These are phyloP conservation scores for Sarcophaga subvicina DNA, from an alignment of 2,888 invertebrate genomes.

Conservation along the genomic window DNA sequence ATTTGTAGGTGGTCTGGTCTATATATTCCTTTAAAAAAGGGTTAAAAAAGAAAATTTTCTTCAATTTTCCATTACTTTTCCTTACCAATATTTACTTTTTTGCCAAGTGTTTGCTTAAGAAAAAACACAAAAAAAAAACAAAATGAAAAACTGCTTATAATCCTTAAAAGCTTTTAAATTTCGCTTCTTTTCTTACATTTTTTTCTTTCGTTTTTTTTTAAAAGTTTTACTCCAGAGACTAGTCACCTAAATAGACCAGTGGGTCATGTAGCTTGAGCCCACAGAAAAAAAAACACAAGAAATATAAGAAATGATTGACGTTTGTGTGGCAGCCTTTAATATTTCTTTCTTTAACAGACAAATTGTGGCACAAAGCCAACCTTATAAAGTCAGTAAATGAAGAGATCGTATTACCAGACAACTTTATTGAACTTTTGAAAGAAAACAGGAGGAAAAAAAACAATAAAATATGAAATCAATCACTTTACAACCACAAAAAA, in stretches of 20 bases:
- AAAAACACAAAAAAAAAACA: no score
- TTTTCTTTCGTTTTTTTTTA: neutral
- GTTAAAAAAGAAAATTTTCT: neutral
- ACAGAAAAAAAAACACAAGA: slow-evolving; percentile 11
- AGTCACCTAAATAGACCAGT: slow-evolving; percentile 68
- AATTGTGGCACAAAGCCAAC: neutral
- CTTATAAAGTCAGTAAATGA: slow-evolving; percentile 15
- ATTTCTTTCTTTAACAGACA: neutral
- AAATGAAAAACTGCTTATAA: neutral
- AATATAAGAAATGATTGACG: slow-evolving; percentile 3
- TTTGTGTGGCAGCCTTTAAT: neutral
- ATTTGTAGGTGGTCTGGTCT: neutral
- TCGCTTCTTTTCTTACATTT: neutral
- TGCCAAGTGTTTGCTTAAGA: neutral
- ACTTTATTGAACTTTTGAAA: neutral
- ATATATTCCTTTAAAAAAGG: neutral
- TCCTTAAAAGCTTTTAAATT: neutral
- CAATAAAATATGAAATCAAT: neutral
- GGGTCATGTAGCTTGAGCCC: slow-evolving; percentile 56
- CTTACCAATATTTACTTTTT: neutral
- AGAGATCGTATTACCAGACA: slow-evolving; percentile 35
- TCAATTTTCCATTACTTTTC: neutral
- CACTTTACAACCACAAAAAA: neutral
- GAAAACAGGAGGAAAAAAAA: neutral
- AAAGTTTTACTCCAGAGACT: slow-evolving; percentile 55